These are phyloP conservation scores for Macrocentrus cingulum DNA, from an alignment of 1,140 invertebrate genomes.

Conservation along the genomic window DNA sequence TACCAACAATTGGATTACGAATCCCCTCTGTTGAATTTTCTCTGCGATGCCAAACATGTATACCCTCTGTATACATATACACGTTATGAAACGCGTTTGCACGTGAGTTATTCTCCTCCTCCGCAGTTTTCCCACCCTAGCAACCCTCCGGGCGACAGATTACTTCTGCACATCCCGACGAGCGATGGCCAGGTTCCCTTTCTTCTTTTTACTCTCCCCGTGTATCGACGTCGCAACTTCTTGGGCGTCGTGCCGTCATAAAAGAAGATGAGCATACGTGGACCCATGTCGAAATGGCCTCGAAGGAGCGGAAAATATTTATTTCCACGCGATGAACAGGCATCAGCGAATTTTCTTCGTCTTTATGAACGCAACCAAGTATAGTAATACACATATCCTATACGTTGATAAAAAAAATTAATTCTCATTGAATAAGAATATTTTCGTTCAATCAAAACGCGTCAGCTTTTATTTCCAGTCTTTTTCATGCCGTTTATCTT, in stretches of 20 bases:
- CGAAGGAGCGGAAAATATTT: conserved; percentile 19
- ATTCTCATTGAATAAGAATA: too few species aligned
- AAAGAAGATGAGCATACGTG: conserved; percentile 21
- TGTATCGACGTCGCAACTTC: conserved; percentile 27
- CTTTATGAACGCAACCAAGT: too few species aligned
- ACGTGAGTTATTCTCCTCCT: conserved; percentile 4
- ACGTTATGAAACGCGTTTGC: not conserved
- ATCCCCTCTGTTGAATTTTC: conserved; percentile 14
- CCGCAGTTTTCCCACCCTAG: conserved; percentile 1
- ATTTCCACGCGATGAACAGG: conserved; percentile 5
- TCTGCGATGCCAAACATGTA: not conserved
- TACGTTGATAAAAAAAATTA: too few species aligned
- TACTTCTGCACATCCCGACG: conserved; percentile 30
- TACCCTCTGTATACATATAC: not conserved
- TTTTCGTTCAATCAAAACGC: too few species aligned
- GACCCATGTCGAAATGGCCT: conserved; percentile 22
- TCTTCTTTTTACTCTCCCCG: conserved; percentile 12
- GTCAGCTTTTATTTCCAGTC: too few species aligned
- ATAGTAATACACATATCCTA: too few species aligned
- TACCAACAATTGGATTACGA: conserved; percentile 26
- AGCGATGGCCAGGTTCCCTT: conserved; percentile 23
- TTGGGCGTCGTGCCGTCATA: conserved; percentile 18
- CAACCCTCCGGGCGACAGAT: conserved; percentile 30
- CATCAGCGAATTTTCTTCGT: conserved; percentile 18
- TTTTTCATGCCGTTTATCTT: too few species aligned